Evolutionary conservation across 2,797 vertebrate genomes (phyloP), one percentile per base, ranked within the genome.

Genomic region (Aeoliscus strigatus): DNA sequence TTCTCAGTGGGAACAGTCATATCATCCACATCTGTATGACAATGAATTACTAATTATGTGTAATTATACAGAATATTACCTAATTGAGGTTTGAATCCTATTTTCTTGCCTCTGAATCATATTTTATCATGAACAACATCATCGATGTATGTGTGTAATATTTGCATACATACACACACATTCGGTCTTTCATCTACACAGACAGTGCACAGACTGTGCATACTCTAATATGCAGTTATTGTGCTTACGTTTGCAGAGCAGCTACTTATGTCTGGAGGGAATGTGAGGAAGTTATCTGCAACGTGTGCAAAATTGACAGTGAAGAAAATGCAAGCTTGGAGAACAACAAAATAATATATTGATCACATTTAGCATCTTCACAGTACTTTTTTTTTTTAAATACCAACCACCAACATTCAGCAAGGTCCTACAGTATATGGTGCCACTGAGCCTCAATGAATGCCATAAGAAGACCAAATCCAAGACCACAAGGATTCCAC

Each of bases 281-380:
- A 34, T 1, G 26, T n/a, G 14, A 40, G 32, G 14, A 57, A 29
- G 53, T 50, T 45, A 54, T 53, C 31, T 81, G 81, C 79, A 78
- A 43, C 18, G 40, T 57, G 62, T 69, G 77, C 82, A 79, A 76
- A 80, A 79, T 45, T 65, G 21, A 61, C 80, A 81, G 79, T 64
- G 44, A 69, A 41, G 37, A 16, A 74, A 64, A 70, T 63, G 73
- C 75, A 76, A 77, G 60, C 69, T 77, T 3, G 51, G 70, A 68
- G 42, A 72, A 70, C 64, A 39, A 46, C 41, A 45, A 65, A 46
- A 72, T 70, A 60, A 69, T 39, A 16, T 80, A 86, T 84, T 58
- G 83, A 86, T 78, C 75, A 41, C n/a, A 15, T 18, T 39, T 27
- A 45, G 66, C 28, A 52, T 60, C 42, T 36, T 65, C 71, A 50